Evolutionary conservation across 2,113 vertebrate genomes (phyloP), one percentile per base, ranked within the genome.

Genomic region (Mola mola): DNA sequence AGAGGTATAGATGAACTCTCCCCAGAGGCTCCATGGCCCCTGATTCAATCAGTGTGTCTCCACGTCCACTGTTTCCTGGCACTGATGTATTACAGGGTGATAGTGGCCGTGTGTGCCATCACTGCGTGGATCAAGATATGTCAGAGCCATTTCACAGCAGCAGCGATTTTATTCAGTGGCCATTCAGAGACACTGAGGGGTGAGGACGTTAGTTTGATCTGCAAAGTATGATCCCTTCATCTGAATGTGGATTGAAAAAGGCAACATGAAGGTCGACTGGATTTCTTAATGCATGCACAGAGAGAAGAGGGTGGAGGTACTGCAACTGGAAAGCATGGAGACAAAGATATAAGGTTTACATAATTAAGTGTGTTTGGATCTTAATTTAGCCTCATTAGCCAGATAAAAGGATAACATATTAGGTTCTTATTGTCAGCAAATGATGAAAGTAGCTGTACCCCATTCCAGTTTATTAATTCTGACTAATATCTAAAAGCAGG

Each of bases 41-140:
- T 87, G 85, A 89, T 92, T 87, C 84, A 83, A 91, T 91, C 84
- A 88, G 74, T 5, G 63, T 28, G 79, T 82, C 87, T 89, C 79
- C 65, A 72, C 46, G 63, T 89, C 79, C 80, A 72, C 74, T 63
- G 62, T 82, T 79, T 84, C 74, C 87, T 92, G 92, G 89, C 91
- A 92, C 86, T 93, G 92, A 93, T 93, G 34, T 90, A 93, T 91
- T 81, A 72, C 88, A 66, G 79, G 78, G 81, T 72, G 76, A 66
- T 75, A 55, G 68, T 59, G 47, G 63, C 46, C 71, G 72, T 73
- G 83, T 85, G 86, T 22, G 70, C 62, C 65, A 66, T 88, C 87
- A 75, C 75, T 38, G 67, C 70, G 63, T 58, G 81, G 88, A 92
- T 92, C 89, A 90, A 85, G 88, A 91, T 92, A 90, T 91, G 90